phyloP scores from a whole-genome alignment of 2,113 vertebrate genomes.

The Ceuthmochares aereus region DNA sequence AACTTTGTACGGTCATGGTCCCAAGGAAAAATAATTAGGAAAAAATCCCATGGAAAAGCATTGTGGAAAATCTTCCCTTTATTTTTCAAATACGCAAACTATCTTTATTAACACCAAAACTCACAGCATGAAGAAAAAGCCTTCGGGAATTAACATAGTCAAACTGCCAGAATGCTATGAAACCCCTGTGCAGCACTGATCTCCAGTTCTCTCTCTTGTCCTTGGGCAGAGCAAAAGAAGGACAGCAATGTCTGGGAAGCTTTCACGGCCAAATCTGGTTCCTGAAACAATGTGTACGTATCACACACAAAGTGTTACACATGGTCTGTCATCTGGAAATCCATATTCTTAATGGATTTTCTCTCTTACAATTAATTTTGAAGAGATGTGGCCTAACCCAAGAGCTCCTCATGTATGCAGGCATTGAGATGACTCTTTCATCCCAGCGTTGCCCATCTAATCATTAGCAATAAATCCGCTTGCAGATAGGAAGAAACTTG shows the following conservation, averaged over 20 bases:
- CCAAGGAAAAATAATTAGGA: neutral
- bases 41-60: neutral
- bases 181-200: neutral
- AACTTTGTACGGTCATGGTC: neutral
- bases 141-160: neutral
- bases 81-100: conserved; percentile 56
- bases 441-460: neutral
- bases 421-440: neutral
- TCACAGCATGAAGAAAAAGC: conserved; percentile 22
- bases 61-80: conserved; percentile 67
- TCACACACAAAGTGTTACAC: neutral
- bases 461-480: neutral
- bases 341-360: neutral
- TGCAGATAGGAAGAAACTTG: neutral
- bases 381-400: neutral
- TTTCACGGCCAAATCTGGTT: neutral
- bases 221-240: neutral
- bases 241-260: neutral
- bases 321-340: neutral
- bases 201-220: neutral
- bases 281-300: neutral
- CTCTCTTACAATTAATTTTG: neutral
- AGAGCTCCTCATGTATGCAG: neutral
- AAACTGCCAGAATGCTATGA: neutral
- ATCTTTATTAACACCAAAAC: conserved; percentile 18